phyloP scores from a whole-genome alignment of 2,113 vertebrate genomes.

The Mobula hypostoma region DNA sequence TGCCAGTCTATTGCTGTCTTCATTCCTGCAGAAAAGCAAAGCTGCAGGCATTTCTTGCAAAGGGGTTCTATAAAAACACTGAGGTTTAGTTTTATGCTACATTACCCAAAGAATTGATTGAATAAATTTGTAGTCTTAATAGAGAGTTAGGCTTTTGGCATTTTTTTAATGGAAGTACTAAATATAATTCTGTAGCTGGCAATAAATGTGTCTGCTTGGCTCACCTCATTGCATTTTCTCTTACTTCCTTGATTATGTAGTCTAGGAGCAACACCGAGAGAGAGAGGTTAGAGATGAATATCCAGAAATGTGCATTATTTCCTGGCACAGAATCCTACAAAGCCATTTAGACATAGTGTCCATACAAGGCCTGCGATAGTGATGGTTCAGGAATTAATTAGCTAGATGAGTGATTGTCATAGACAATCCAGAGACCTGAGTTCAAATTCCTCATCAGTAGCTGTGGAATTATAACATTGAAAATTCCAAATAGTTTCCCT shows the following conservation, averaged over 20 bases:
- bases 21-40: neutral
- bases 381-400: too few relatives aligned
- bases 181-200: neutral
- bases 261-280: neutral
- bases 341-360: neutral
- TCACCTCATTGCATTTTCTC: neutral
- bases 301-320: neutral
- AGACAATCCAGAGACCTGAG: too few relatives aligned
- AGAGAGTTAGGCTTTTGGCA: neutral
- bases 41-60: neutral
- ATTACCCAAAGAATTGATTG: neutral
- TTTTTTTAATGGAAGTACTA: neutral
- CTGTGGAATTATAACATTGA: neutral
- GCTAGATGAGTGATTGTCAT: too few relatives aligned
- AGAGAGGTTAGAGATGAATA: neutral
- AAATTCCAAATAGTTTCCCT: neutral
- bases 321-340: neutral
- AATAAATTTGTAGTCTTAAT: slow-evolving; percentile 1
- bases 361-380: too few relatives aligned
- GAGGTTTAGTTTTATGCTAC: neutral
- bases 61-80: neutral
- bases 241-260: neutral
- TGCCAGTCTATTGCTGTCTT: neutral
- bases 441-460: too few relatives aligned
- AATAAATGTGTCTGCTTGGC: slow-evolving; percentile 2